These are phyloP conservation scores for Hetaerina titia DNA, from an alignment of 2,888 invertebrate genomes.

Conservation along the genomic window DNA sequence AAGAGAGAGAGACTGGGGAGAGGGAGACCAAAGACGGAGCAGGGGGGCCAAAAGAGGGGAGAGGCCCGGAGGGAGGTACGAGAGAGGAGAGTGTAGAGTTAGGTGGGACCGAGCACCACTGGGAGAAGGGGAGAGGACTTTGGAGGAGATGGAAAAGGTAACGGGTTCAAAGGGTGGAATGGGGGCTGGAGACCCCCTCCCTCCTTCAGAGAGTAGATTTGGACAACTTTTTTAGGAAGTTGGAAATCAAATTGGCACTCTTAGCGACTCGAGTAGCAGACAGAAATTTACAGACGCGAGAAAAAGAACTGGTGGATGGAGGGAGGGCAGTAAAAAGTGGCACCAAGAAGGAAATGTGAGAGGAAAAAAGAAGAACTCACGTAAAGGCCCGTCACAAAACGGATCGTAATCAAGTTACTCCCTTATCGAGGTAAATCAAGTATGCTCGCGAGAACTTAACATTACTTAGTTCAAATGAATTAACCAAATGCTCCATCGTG, in stretches of 20 bases:
- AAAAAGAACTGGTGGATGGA: not conserved
- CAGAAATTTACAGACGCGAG: not conserved
- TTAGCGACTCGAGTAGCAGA: conserved; percentile 29
- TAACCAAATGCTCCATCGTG: not conserved
- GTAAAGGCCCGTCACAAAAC: conserved; percentile 21
- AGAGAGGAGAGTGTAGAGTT: not conserved
- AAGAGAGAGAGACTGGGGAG: not conserved
- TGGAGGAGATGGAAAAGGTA: not conserved
- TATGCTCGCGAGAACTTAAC: not conserved
- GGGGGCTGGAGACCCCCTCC: not conserved
- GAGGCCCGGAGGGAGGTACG: not conserved
- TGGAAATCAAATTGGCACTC: conserved; percentile 57
- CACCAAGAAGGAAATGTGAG: not conserved
- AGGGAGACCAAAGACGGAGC: not conserved
- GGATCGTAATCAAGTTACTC: not conserved
- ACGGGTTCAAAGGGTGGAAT: not conserved
- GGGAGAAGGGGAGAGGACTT: not conserved
- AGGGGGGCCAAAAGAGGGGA: not conserved
- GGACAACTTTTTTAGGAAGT: conserved; percentile 59
- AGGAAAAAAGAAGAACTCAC: not conserved
- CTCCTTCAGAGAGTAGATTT: conserved; percentile 36
- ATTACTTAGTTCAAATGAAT: not conserved
- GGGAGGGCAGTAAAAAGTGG: not conserved
- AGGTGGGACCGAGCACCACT: not conserved
- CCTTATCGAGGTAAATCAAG: not conserved